Base-by-base conservation (phyloP, 2,888 invertebrate species). In the Gonocerus acuteangulatus region DNA sequence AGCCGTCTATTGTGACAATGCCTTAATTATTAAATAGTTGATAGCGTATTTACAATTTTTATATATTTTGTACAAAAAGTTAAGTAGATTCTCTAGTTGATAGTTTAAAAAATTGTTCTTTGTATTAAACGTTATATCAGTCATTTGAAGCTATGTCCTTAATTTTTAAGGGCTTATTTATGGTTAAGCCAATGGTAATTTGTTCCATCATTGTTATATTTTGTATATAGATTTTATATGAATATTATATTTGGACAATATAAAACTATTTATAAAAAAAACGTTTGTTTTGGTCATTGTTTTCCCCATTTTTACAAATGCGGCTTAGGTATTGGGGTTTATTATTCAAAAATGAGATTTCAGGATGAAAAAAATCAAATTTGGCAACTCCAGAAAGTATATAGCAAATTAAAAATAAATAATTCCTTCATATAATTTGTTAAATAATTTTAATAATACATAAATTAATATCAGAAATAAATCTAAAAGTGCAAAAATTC, bases 181-280 rank as follows among this genome's bases (percentile, higher is more conserved):
- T 51, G 62, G 49, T 62, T 64, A 60, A 57, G 57, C 48, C 57
- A 62, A 65, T 62, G 65, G 65, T 65, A 65, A 52, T 47, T 63
- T 62, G 65, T 65, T 65, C 65, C 65, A 62, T 61, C 23, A 54
- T 65, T 65, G 65, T 65, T 65, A 65, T 65, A 61, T 65, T 64
- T 65, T 65, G 65, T 65, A 65, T 57, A 65, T 65, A 65, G 61
- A 65, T 62, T 65, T 65, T 65, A 65, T 65, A 65, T 61, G 49
- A 48, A 64, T 64, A 64, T 64, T 64, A 64, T 64, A 64, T 64
- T 64, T 64, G 64, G 64, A 48, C 64, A 54, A 60, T 62, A 64
- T 64, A 52, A 48, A 63, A 63, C 48, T 63, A 63, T 63, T 63
- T 63, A 63, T 63, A 63, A 63, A 63, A 56, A 56, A 51, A 39